Evolutionary conservation across 2,113 vertebrate species (phyloP).

Genomic region (Lepidothrix coronata): DNA sequence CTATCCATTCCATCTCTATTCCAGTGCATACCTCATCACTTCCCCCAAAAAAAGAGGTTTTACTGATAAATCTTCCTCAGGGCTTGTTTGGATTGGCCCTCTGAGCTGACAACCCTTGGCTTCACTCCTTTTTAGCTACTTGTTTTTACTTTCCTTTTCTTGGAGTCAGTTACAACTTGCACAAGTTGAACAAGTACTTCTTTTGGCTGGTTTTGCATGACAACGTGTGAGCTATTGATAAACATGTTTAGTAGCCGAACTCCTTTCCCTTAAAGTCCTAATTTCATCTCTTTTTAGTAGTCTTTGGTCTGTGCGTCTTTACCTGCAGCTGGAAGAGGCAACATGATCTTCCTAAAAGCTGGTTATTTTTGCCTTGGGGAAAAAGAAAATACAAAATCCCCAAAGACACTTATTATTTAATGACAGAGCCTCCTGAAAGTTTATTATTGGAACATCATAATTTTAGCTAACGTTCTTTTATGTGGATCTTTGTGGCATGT

Average conservation of each 20-base stretch:
- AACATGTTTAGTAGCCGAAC: neutral
- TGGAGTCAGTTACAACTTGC: neutral
- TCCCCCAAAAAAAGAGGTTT: neutral
- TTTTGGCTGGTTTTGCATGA: neutral
- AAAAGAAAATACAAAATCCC: fast-evolving
- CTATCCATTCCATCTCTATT: neutral
- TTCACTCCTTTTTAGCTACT: neutral
- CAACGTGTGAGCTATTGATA: neutral
- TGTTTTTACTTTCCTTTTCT: neutral
- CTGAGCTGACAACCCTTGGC: neutral
- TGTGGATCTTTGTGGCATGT: constrained; percentile 19
- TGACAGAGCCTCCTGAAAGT: neutral
- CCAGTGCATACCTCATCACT: neutral
- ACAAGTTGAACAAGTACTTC: neutral
- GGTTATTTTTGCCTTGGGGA: neutral
- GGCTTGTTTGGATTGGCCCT: neutral
- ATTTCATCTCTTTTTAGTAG: neutral
- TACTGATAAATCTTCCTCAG: neutral
- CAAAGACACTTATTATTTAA: neutral
- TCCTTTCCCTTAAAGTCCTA: neutral
- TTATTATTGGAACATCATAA: neutral
- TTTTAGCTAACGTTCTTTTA: neutral
- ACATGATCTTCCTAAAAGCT: neutral
- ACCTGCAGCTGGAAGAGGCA: neutral
- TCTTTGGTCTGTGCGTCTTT: neutral